Percentiles rank a stretch among this genome's conserved stretches.
phyloP scores from a whole-genome alignment of 2,888 invertebrate species.

The Anticlea derivata region DNA sequence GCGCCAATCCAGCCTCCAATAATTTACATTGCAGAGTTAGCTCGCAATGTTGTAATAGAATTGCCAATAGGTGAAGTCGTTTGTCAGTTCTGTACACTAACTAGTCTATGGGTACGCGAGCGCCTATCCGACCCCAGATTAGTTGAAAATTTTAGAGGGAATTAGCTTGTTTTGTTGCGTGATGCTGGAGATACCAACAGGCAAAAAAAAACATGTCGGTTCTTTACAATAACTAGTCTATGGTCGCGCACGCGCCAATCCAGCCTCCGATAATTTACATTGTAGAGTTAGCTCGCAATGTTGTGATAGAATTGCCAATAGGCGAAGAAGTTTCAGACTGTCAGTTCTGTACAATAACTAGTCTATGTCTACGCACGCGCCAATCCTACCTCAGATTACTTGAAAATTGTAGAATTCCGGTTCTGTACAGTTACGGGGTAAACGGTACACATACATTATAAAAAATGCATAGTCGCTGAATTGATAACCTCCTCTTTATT shows the following conservation, averaged over 20 bases:
- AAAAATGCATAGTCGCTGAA: too few relatives aligned
- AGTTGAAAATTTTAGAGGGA: too few relatives aligned
- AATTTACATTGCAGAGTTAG: constrained; percentile 14
- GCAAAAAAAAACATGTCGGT: background rate
- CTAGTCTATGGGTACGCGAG: constrained; percentile 3
- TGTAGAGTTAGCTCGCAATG: constrained; percentile 22
- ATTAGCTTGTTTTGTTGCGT: too few relatives aligned
- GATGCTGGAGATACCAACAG: too few relatives aligned
- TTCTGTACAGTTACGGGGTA: too few relatives aligned
- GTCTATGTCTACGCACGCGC: constrained; percentile 3
- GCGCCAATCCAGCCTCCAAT: constrained; percentile 5
- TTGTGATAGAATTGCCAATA: constrained; percentile 1
- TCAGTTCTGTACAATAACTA: constrained; percentile 3
- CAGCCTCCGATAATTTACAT: background rate
- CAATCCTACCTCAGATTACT: too few relatives aligned
- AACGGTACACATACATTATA: too few relatives aligned
- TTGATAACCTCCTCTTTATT: too few relatives aligned
- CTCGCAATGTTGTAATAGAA: constrained; percentile 17
- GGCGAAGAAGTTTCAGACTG: background rate
- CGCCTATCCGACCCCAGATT: too few relatives aligned
- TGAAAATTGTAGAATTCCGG: too few relatives aligned
- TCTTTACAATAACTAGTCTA: constrained; percentile 5
- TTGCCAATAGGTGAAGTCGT: background rate
- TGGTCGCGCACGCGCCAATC: constrained; percentile 13
- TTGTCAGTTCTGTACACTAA: constrained; percentile 1